Base-by-base conservation (phyloP, 2,113 vertebrate genomes). In the Tetrao urogallus region DNA sequence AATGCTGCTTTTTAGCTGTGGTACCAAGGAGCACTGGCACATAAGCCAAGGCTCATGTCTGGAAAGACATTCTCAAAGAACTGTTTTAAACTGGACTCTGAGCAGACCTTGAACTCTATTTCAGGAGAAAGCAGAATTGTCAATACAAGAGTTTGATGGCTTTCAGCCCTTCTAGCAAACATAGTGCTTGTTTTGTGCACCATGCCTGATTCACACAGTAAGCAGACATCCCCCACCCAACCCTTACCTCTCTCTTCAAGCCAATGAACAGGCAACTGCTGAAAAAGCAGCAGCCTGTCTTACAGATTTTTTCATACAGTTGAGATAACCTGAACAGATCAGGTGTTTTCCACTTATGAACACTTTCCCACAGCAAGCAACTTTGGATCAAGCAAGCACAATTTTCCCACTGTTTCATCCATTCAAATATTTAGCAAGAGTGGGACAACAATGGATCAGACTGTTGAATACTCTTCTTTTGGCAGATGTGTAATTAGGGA, bases 71-170 rank as follows among this genome's bases (percentile, higher is more conserved):
- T 94, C 76, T 86, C 88, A 75, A 67, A 82, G 84, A 91, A 95
- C 75, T 92, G 69, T 47, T 83, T 93, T 67, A 86, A 90, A 83
- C 17, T 80, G 64, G 78, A 71, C 65, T 80, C 84, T 15, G 45
- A 93, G 66, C 40, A 90, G 82, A 20, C 89, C 91, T 91, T 94
- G 84, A 96, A 89, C 71, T 73, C 58, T 47, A 12, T 34, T 43
- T 83, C 38, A 94, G 80, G 57, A 94, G 85, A 94, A 95, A 81
- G 93, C 72, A 69, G 84, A 65, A 69, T 61, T 92, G 91, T 92
- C 60, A 88, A 86, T 88, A 91, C 67, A 91, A 95, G 1, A 0
- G 52, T 63, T 95, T 93, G 81, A 93, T 30, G 60, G 65, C 65
- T 91, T 71, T 89, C 85, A 64, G 47, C 72, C 47, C 36, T 83